phyloP scores from a whole-genome alignment of 2,888 invertebrate genomes.

The Scotopteryx bipunctaria region DNA sequence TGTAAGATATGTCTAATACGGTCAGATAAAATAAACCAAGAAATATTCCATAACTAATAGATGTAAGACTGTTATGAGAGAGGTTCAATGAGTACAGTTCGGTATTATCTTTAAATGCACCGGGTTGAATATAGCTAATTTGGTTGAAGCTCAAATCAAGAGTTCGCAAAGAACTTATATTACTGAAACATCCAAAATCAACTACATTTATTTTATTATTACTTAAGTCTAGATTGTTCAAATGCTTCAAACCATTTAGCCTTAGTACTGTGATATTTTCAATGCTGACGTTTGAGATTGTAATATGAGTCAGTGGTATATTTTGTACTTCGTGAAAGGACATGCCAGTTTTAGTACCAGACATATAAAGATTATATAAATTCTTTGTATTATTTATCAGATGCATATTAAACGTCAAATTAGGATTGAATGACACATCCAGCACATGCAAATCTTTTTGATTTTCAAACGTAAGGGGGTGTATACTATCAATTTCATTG shows the following conservation, averaged over 20 bases:
- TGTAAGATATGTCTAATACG: slow-evolving; percentile 61
- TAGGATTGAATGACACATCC: slow-evolving; percentile 59
- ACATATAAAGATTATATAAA: slow-evolving; percentile 49
- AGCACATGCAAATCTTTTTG: slow-evolving; percentile 47
- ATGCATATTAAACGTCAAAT: slow-evolving; percentile 43
- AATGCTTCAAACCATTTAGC: slow-evolving; percentile 41
- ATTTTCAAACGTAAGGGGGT: slow-evolving; percentile 43
- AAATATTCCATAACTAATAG: slow-evolving; percentile 59
- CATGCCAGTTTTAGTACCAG: slow-evolving; percentile 45
- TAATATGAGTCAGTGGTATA: slow-evolving; percentile 41
- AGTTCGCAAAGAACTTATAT: slow-evolving; percentile 41
- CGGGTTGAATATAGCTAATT: slow-evolving; percentile 58
- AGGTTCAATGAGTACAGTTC: slow-evolving; percentile 52
- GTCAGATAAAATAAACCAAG: slow-evolving; percentile 51
- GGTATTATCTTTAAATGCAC: slow-evolving; percentile 56
- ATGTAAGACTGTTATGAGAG: slow-evolving; percentile 57
- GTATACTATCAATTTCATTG: slow-evolving; percentile 48
- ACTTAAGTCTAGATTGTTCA: slow-evolving; percentile 48
- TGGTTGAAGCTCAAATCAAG: slow-evolving; percentile 63
- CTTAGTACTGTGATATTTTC: slow-evolving; percentile 46
- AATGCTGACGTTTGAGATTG: slow-evolving; percentile 48
- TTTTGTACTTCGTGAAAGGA: slow-evolving; percentile 41
- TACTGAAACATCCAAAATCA: slow-evolving; percentile 47
- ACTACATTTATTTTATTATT: slow-evolving; percentile 51
- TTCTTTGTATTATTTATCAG: slow-evolving; percentile 38